Base-by-base conservation (phyloP, 1,140 invertebrate genomes). In the Bicyclus anynana region DNA sequence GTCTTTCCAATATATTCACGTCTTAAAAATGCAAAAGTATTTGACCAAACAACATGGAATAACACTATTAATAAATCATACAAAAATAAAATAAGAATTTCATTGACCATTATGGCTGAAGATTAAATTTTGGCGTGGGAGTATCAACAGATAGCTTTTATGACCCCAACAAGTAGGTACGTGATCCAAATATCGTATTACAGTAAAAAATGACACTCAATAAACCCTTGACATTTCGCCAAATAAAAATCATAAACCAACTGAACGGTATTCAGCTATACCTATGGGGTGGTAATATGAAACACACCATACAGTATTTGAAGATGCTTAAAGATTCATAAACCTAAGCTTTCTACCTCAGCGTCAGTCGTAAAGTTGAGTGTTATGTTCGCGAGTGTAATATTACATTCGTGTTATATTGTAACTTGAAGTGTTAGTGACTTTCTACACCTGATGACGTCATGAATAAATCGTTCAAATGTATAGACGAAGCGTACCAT, bases 291-390 rank as follows among this genome's bases (percentile, higher is more conserved):
- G 63, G 38, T 59, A 44, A 67, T 65, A 68, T 69, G 54, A 71
- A 65, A 67, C 53, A 56, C 49, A 53, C 65, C 62, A 67, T 52
- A 66, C 69, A 63, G 62, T 73, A 84, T 79, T 84, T 84, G 80
- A 78, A 80, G 72, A 77, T 74, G 67, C 69, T 85, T 78, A 87
- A 85, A 84, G 71, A 87, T 84, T 84, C 79, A 87, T 85, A 87
- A 85, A 79, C 68, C 48, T 74, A 77, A 79, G 73, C 77, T 74
- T 68, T 59, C 70, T 65, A 79, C 74, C 72, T 80, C 77, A 79
- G 73, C 76, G 65, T 49, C 65, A 62, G 74, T 82, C 82, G 70
- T 85, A 84, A 84, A 85, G 51, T 77, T 77, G 75, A 85, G 77
- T 80, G 75, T 79, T 79, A 85, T 77, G 74, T 65, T 70, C 75